Evolutionary conservation across 2,888 invertebrate species (phyloP).

Genomic region (Melieria omissa): DNA sequence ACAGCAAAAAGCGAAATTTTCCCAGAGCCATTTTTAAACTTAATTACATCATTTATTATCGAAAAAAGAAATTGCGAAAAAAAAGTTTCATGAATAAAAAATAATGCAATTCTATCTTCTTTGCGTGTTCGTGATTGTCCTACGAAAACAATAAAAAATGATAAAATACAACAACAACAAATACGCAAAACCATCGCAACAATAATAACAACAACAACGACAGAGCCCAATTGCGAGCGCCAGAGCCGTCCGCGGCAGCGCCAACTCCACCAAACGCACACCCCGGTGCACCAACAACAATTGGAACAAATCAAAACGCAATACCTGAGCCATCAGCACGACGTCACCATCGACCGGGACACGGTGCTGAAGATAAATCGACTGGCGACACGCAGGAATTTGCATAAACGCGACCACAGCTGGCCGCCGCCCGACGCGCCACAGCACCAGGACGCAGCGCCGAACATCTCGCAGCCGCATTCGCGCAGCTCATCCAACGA

Average conservation of each 20-base stretch:
- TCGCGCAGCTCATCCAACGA: slow-evolving; percentile 39
- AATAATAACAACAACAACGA: slow-evolving; percentile 41
- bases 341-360: slow-evolving; percentile 63
- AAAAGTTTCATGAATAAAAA: slow-evolving; percentile 28
- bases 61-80: slow-evolving; percentile 23
- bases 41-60: slow-evolving; percentile 27
- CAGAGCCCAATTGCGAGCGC: slow-evolving; percentile 48
- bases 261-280: slow-evolving; percentile 42
- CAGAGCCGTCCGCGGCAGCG: slow-evolving; percentile 62
- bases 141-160: slow-evolving; percentile 38
- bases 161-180: slow-evolving; percentile 13
- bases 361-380: slow-evolving; percentile 66
- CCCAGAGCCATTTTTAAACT: slow-evolving; percentile 38
- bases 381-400: slow-evolving; percentile 58
- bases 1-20: slow-evolving; percentile 31
- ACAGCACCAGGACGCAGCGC: neutral
- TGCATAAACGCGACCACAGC: slow-evolving; percentile 62
- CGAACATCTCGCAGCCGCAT: slow-evolving; percentile 13
- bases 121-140: slow-evolving; percentile 46
- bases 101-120: slow-evolving; percentile 32
- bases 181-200: slow-evolving; percentile 34
- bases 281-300: slow-evolving; percentile 56
- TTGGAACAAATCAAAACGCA: slow-evolving; percentile 59
- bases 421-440: slow-evolving; percentile 58
- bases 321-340: slow-evolving; percentile 58